Conservation (phyloP, 2,113 vertebrate genomes). For the Donacobius atricapilla region DNA sequence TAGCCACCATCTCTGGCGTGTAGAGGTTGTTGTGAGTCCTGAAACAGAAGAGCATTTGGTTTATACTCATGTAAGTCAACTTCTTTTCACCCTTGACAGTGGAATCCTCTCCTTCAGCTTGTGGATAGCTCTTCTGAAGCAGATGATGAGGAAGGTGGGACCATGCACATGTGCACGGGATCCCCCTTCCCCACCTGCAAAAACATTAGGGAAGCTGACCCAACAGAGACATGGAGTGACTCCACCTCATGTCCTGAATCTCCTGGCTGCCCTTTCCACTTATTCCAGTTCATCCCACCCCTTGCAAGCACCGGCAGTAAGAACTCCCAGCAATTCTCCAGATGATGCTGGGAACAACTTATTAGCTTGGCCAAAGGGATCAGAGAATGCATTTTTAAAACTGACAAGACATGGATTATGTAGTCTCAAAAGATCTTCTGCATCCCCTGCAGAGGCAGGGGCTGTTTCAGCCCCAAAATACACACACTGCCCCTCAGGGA, state of each 20-base stretch:
- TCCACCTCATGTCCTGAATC: conserved; percentile 51
- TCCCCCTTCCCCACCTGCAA: conserved; percentile 68
- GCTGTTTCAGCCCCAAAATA: conserved; percentile 32
- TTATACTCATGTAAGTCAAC: neutral
- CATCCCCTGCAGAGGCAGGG: conserved; percentile 1
- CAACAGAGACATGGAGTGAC: conserved; percentile 56
- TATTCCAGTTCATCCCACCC: conserved; percentile 37
- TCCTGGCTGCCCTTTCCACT: conserved; percentile 23
- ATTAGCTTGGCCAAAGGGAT: conserved; percentile 27
- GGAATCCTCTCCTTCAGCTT: conserved; percentile 61
- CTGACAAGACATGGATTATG: neutral
- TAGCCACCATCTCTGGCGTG: conserved; percentile 84
- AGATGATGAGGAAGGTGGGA: conserved; percentile 69
- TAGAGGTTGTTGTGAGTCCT: conserved; percentile 92
- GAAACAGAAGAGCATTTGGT: conserved; percentile 58
- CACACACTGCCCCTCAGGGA: conserved; percentile 29
- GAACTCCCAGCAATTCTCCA: conserved; percentile 10
- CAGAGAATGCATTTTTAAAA: neutral
- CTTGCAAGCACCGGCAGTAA: neutral
- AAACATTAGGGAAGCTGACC: conserved; percentile 35
- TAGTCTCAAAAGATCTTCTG: neutral
- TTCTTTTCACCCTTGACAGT: neutral
- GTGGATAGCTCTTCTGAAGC: conserved; percentile 63
- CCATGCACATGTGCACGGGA: conserved; percentile 66
- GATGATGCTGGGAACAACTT: neutral